phyloP scores from a whole-genome alignment of 1,140 invertebrate genomes.

The Grapholita molesta region DNA sequence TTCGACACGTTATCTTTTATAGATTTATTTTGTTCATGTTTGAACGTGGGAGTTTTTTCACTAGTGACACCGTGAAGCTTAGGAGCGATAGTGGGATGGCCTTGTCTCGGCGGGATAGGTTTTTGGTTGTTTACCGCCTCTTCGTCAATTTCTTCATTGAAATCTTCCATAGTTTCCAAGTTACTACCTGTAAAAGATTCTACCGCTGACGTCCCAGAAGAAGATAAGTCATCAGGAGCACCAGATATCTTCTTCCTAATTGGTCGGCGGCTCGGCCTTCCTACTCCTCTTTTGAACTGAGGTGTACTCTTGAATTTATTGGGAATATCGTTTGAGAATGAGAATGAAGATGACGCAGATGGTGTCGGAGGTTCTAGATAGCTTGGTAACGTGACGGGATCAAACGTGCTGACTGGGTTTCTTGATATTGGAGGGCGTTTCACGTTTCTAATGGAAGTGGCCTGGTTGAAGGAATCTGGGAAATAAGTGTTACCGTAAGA shows the following conservation, averaged over 20 bases:
- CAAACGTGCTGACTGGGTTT: constrained; percentile 42
- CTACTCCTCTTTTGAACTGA: constrained; percentile 58
- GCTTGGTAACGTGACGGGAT: constrained; percentile 61
- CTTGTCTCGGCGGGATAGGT: constrained; percentile 35
- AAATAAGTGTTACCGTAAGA: constrained; percentile 68
- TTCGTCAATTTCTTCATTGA: constrained; percentile 53
- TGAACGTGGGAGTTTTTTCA: constrained; percentile 37
- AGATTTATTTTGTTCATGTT: constrained; percentile 35
- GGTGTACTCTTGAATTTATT: constrained; percentile 53
- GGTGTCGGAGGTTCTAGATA: constrained; percentile 73
- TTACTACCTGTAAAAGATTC: constrained; percentile 50
- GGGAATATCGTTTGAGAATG: constrained; percentile 49
- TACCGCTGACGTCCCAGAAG: constrained; percentile 61
- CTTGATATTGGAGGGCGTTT: constrained; percentile 55
- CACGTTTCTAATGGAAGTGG: constrained; percentile 58
- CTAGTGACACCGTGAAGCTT: constrained; percentile 52
- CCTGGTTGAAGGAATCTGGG: constrained; percentile 65
- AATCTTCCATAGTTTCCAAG: constrained; percentile 56
- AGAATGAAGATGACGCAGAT: constrained; percentile 47
- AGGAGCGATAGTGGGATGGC: constrained; percentile 46
- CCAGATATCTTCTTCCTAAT: constrained; percentile 69
- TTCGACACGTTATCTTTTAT: constrained; percentile 36
- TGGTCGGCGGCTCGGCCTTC: constrained; percentile 58
- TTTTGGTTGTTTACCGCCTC: constrained; percentile 38
- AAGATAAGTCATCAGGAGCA: constrained; percentile 57